Conservation (phyloP, 2,888 invertebrate genomes). For the Polyommatus icarus region DNA sequence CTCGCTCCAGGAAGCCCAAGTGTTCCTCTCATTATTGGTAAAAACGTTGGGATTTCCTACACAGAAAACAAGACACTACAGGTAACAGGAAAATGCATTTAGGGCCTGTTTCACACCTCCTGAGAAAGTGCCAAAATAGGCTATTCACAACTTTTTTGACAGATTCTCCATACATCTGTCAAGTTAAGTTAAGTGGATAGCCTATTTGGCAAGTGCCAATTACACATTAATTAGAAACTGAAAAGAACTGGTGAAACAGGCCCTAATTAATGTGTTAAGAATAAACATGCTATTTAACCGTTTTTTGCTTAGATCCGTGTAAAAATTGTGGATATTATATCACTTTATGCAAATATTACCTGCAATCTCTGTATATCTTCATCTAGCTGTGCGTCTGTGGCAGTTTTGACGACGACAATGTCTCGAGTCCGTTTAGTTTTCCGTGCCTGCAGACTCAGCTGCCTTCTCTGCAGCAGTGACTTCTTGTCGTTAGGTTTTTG, state of each 20-base stretch:
- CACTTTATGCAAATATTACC: slow-evolving; percentile 55
- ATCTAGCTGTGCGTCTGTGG: slow-evolving; percentile 79
- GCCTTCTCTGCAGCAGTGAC: slow-evolving; percentile 57
- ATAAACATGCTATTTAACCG: too few relatives aligned
- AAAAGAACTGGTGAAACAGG: too few relatives aligned
- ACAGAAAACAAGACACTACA: neutral
- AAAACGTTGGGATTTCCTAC: slow-evolving; percentile 92
- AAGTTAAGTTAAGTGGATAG: too few relatives aligned
- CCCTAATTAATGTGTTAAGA: too few relatives aligned
- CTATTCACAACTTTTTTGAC: too few relatives aligned
- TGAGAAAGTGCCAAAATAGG: too few relatives aligned
- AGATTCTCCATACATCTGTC: too few relatives aligned
- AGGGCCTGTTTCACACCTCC: too few relatives aligned
- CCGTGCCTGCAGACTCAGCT: slow-evolving; percentile 60
- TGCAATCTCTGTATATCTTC: slow-evolving; percentile 86
- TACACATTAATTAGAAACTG: too few relatives aligned
- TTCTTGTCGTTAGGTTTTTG: slow-evolving; percentile 56
- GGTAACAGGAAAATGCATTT: neutral
- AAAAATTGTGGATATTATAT: too few relatives aligned
- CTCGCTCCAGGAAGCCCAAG: slow-evolving; percentile 90
- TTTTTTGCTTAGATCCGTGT: too few relatives aligned
- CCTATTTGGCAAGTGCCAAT: too few relatives aligned
- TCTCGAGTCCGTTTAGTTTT: slow-evolving; percentile 82
- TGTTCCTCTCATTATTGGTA: slow-evolving; percentile 95
- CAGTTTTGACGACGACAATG: slow-evolving; percentile 91